Conservation (phyloP, 2,888 invertebrate genomes). For the Punctoribates punctum region DNA sequence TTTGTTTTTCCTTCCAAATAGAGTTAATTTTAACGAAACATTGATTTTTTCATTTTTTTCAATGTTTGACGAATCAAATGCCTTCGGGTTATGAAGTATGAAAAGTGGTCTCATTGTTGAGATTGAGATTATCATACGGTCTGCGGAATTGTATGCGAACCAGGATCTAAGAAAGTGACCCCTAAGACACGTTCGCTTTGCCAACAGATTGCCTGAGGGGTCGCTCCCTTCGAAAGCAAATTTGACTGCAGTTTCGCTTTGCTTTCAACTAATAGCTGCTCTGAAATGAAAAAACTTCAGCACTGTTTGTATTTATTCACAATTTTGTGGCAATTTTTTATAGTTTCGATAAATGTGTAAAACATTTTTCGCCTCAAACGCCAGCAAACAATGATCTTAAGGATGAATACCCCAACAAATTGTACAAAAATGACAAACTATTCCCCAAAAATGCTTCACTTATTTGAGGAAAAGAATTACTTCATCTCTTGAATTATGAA, state of each 20-base stretch:
- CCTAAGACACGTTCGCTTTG: conserved; percentile 18
- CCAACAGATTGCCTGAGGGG: conserved; percentile 1
- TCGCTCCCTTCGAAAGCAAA: neutral
- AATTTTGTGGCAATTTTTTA: too few species aligned
- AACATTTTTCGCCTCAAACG: too few species aligned
- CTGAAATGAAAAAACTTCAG: neutral
- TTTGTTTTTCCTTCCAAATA: neutral
- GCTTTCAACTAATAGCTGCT: conserved; percentile 4
- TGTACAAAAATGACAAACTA: too few species aligned
- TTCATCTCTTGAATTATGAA: too few species aligned
- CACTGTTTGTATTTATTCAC: neutral
- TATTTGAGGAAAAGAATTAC: too few species aligned
- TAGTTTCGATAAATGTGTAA: too few species aligned
- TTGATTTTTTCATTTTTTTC: conserved; percentile 17
- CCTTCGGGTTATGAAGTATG: neutral
- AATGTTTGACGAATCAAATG: conserved; percentile 11
- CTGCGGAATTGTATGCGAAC: conserved; percentile 20
- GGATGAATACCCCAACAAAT: too few species aligned
- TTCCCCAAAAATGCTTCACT: too few species aligned
- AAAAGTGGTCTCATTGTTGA: conserved; percentile 22
- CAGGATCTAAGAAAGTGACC: conserved; percentile 37
- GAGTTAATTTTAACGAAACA: conserved; percentile 1
- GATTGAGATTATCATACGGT: conserved; percentile 21
- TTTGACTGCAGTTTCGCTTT: neutral
- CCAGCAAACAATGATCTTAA: too few species aligned